phyloP scores from a whole-genome alignment of 1,140 invertebrate genomes.

The Cardiocondyla obscurior region DNA sequence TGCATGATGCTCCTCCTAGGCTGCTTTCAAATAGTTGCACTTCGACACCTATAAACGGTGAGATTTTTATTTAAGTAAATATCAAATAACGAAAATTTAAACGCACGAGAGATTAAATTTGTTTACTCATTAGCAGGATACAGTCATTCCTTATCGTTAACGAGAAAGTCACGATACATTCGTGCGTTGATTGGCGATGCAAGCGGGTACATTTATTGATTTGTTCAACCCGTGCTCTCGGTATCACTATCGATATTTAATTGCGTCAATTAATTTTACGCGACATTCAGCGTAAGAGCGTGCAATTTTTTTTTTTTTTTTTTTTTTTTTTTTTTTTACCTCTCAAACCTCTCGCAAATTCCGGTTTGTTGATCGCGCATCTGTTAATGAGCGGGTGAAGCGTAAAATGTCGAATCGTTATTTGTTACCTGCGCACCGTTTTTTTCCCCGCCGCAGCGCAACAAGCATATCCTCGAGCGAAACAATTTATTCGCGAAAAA shows the following conservation, averaged over 20 bases:
- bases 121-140: conserved; percentile 43
- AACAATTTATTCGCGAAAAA: conserved; percentile 38
- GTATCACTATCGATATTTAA: conserved; percentile 51
- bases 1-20: no score
- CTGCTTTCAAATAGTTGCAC: no score
- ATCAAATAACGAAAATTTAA: neutral
- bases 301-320: conserved; percentile 32
- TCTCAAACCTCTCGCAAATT: conserved; percentile 16
- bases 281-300: neutral
- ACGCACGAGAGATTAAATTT: conserved; percentile 23
- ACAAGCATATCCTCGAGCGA: conserved; percentile 46
- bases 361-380: conserved; percentile 20
- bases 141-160: conserved; percentile 45
- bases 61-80: no score
- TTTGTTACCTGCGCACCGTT: conserved; percentile 3
- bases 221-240: conserved; percentile 1
- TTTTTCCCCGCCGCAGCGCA: conserved; percentile 3
- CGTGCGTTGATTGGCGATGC: conserved; percentile 38
- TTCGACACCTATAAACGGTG: no score
- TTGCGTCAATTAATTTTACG: conserved; percentile 51
- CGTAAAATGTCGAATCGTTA: conserved; percentile 39
- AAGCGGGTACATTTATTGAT: conserved; percentile 38
- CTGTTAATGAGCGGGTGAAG: conserved; percentile 36
- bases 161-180: conserved; percentile 17
- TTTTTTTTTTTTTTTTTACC: conserved; percentile 40